Conservation (phyloP, 1,140 invertebrate genomes). For the Dreissena rostriformis region DNA sequence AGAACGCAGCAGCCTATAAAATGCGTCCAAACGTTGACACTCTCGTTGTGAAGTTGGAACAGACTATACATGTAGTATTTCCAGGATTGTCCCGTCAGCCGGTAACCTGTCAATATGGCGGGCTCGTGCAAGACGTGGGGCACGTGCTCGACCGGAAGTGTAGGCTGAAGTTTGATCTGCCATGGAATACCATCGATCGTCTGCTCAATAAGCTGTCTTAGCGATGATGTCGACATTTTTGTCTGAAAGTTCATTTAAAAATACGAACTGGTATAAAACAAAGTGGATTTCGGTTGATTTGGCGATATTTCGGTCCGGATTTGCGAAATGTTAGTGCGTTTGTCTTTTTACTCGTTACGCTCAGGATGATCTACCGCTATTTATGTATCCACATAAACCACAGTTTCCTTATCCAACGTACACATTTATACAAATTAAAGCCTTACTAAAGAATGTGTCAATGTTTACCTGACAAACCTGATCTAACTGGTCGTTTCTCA, state of each 20-base stretch:
- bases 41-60: slow-evolving; percentile 80
- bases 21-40: slow-evolving; percentile 80
- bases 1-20: slow-evolving; percentile 70
- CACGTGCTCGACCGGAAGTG: slow-evolving; percentile 64
- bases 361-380: no score
- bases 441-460: no score
- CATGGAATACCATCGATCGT: slow-evolving; percentile 28
- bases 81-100: slow-evolving; percentile 71
- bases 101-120: slow-evolving; percentile 74
- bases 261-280: no score
- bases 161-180: slow-evolving; percentile 59
- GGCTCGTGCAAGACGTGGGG: slow-evolving; percentile 73
- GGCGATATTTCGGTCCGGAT: no score
- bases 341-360: no score
- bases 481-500: no score
- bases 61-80: slow-evolving; percentile 75
- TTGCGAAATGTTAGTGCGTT: no score
- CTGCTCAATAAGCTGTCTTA: slow-evolving; percentile 27
- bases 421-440: no score
- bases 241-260: neutral
- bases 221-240: slow-evolving; percentile 12
- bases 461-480: no score
- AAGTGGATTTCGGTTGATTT: no score
- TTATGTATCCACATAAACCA: no score
- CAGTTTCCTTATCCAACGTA: no score